A percentile compares a stretch with the other conserved stretches of the same genome.
These are phyloP conservation scores for Corythornis madagascariensis DNA, from an alignment of 2,113 vertebrate genomes.

Conservation along the genomic window DNA sequence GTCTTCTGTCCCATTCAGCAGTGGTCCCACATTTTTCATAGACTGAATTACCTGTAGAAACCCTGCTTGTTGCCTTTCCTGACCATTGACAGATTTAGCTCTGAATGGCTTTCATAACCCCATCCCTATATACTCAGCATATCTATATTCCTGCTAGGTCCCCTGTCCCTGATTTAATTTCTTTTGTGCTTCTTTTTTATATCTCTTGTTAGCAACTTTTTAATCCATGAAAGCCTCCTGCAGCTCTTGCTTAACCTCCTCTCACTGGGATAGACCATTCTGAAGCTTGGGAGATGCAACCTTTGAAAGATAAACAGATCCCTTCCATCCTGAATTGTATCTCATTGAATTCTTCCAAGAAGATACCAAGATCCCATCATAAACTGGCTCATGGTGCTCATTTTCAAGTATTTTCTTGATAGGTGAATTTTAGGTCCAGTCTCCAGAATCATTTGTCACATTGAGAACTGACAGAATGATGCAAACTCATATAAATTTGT, in stretches of 20 bases:
- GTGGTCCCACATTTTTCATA: neutral
- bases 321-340: neutral
- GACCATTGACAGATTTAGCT: neutral
- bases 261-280: neutral
- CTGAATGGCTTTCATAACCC: neutral
- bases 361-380: neutral
- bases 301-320: neutral
- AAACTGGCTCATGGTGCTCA: neutral
- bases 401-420: neutral
- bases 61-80: neutral
- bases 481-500: conserved; percentile 29
- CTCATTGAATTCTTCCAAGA: neutral
- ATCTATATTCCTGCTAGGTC: neutral
- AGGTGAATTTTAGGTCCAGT: neutral
- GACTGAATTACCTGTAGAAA: neutral
- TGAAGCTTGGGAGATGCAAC: neutral
- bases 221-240: neutral
- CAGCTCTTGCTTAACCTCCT: neutral
- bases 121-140: neutral
- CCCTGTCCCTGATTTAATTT: neutral
- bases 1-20: neutral
- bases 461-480: conserved; percentile 29
- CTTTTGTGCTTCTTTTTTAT: neutral
- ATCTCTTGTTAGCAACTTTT: neutral
- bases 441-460: conserved; percentile 7